Base-by-base conservation (phyloP, 2,797 vertebrate species). In the Eleutherodactylus coqui region DNA sequence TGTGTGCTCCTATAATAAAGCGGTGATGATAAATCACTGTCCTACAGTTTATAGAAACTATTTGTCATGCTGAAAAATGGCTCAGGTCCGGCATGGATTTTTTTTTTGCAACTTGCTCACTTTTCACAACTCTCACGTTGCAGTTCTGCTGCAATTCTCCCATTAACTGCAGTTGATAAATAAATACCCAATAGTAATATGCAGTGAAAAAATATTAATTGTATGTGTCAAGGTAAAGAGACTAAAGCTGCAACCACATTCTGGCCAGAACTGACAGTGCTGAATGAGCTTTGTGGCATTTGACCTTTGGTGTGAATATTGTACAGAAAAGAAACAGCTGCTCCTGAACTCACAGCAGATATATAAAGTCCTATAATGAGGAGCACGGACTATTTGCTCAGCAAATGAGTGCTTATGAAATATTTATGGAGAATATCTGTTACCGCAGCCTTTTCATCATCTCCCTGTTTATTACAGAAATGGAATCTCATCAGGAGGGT, bases 11-110 rank as follows among this genome's bases (percentile, higher is more conserved):
- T 51, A 60, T 49, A 87, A 79, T 79, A 87, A 76, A 79, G 62
- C 64, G 55, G 51, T 36, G 81, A 87, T 77, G 72, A 87, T 84
- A 84, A 75, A 84, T 84, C 82, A 80, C 69, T 75, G 41, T 14
- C 55, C 51, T 38, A 55, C 32, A 80, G 82, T 87, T 87, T 87
- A 84, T 53, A 75, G 84, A 79, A 84, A 75, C 64, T 78, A n/a
- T 83, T 41, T 73, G 51, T 62, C 85, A 87, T 17, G 11, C 75
- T 87, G 86, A 87, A 79, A 84, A 83, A 79, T 79, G 47, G 47
- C 62, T 27, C 58, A 58, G 41, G 58, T 87, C n/a, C 72, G 49
- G 9, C 70, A 60, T 41, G 51, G 64, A 55, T 79, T 70, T 70
- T 47, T 38, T 64, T 21, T 19, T 47, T 60, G 51, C 62, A 41